Conservation (phyloP, 1,140 invertebrate species). For the Meloidogyne floridensis region DNA sequence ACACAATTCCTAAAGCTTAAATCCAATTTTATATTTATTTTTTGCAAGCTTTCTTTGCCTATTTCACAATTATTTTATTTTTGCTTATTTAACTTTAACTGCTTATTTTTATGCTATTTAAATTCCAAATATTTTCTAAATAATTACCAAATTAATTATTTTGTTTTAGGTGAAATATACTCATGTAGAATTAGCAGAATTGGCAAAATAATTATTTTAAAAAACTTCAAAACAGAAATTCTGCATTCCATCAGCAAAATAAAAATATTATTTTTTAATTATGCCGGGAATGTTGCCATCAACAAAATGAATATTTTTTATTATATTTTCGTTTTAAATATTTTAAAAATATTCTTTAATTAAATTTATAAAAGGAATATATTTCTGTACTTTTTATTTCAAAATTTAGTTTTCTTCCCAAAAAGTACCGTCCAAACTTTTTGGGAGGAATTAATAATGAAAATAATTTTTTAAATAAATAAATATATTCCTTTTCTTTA, state of each 20-base stretch:
- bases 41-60: no score
- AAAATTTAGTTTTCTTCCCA: neutral
- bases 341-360: neutral
- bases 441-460: no score
- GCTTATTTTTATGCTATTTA: neutral
- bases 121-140: neutral
- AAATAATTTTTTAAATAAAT: no score
- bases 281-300: neutral
- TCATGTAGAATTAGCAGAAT: neutral
- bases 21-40: no score
- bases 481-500: no score
- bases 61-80: neutral
- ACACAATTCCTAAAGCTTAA: no score
- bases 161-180: neutral
- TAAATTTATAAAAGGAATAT: neutral
- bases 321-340: neutral
- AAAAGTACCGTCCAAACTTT: neutral
- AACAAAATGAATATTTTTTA: neutral
- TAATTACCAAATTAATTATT: neutral
- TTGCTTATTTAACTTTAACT: neutral
- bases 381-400: no score
- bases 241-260: neutral
- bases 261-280: neutral
- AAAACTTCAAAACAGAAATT: neutral
- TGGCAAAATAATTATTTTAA: neutral